Percentiles rank a stretch among this genome's conserved stretches.
Conservation (phyloP, 2,888 invertebrate species). For the Elmis aenea region DNA sequence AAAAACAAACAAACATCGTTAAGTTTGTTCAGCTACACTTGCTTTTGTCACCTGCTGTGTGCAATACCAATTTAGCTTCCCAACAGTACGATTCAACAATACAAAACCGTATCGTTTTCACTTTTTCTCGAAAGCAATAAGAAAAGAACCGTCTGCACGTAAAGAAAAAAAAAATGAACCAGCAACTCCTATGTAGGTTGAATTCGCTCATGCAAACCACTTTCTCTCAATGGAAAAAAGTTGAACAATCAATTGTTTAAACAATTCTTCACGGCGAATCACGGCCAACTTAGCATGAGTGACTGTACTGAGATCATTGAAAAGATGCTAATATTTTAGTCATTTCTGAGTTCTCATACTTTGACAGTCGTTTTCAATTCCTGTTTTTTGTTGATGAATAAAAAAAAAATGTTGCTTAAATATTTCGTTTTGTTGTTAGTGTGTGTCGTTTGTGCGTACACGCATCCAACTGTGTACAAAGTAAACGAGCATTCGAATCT, state of each 20-base stretch:
- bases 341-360: constrained; percentile 10
- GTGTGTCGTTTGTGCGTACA: constrained; percentile 57
- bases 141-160: too few relatives aligned
- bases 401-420: constrained; percentile 10
- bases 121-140: too few relatives aligned
- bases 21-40: too few relatives aligned
- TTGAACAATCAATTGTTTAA: constrained; percentile 5
- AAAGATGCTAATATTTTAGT: constrained; percentile 10
- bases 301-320: constrained; percentile 13
- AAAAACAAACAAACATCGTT: too few relatives aligned
- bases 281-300: too few relatives aligned
- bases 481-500: constrained; percentile 49
- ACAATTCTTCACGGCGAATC: constrained; percentile 1
- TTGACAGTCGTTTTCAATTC: constrained; percentile 9
- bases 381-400: too few relatives aligned
- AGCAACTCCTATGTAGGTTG: constrained; percentile 21
- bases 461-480: constrained; percentile 48
- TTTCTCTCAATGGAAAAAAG: constrained; percentile 20
- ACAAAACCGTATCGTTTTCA: too few relatives aligned
- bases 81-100: too few relatives aligned
- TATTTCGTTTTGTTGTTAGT: constrained; percentile 59
- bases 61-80: too few relatives aligned
- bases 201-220: constrained; percentile 17
- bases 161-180: too few relatives aligned
- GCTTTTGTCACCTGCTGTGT: too few relatives aligned